These are phyloP conservation scores for Pelecanus crispus DNA, from an alignment of 2,113 vertebrate species.

Conservation along the genomic window DNA sequence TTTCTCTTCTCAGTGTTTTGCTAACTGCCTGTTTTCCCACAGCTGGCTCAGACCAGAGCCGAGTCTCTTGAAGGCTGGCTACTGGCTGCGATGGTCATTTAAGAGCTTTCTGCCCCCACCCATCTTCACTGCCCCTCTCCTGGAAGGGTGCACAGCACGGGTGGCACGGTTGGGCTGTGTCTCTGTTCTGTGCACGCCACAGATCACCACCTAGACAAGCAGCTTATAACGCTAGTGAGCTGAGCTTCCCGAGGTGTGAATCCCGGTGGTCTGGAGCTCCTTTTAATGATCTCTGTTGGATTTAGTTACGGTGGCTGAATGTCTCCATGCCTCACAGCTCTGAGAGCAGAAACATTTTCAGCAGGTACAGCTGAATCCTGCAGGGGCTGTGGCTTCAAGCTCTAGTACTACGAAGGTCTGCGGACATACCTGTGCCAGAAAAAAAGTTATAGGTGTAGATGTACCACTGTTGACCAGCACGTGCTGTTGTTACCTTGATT, in stretches of 20 bases:
- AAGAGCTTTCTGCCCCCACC: neutral
- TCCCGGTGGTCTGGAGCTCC: neutral
- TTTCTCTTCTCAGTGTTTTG: neutral
- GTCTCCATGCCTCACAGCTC: neutral
- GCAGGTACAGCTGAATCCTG: neutral
- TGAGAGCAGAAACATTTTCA: neutral
- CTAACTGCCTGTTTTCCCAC: neutral
- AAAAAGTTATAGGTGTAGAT: neutral
- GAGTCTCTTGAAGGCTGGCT: neutral
- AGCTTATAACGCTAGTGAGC: neutral
- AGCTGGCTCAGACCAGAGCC: neutral
- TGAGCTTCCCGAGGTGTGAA: neutral
- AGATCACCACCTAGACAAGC: neutral
- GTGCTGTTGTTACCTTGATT: neutral
- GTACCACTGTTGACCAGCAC: neutral
- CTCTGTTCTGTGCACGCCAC: neutral
- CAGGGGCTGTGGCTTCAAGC: neutral
- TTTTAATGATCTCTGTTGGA: neutral
- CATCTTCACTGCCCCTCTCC: neutral
- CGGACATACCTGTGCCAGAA: neutral
- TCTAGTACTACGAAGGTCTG: neutral
- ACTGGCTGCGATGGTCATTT: rapidly evolving
- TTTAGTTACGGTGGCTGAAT: neutral
- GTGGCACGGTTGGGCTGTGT: rapidly evolving
- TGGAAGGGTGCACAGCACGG: neutral